Evolutionary conservation across 1,140 invertebrate genomes (phyloP).

Genomic region (Monomorium pharaonis): DNA sequence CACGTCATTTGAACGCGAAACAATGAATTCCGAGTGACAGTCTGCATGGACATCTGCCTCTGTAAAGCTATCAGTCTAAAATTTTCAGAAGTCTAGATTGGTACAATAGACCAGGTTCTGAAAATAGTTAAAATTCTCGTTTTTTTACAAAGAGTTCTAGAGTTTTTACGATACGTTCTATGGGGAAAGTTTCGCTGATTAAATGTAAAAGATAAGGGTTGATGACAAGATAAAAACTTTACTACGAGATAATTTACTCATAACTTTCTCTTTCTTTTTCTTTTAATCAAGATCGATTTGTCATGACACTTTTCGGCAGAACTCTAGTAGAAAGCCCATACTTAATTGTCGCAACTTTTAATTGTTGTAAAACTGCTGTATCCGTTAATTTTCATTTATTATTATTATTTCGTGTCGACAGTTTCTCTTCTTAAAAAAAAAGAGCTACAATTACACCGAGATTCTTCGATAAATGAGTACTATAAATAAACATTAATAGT

Average conservation of each 20-base stretch:
- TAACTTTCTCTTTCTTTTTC: not conserved
- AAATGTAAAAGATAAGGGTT: not conserved
- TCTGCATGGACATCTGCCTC: slow-evolving; percentile 7
- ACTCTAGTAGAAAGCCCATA: not conserved
- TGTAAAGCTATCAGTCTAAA: not conserved
- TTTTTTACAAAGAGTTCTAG: not conserved
- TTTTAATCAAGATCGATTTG: not conserved
- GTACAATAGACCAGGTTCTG: not conserved
- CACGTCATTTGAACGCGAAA: slow-evolving; percentile 24
- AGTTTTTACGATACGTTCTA: not conserved
- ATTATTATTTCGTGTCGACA: not conserved
- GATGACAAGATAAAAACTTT: not conserved
- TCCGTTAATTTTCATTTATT: not conserved
- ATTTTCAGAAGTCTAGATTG: not conserved
- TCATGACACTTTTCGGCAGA: not conserved
- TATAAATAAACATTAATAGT: not conserved
- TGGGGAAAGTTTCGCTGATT: not conserved
- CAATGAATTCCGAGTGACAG: slow-evolving; percentile 13
- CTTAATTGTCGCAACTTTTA: not conserved
- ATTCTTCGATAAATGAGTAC: not conserved
- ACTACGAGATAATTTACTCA: not conserved
- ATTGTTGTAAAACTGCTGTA: not conserved
- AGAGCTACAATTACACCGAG: not conserved
- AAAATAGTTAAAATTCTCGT: not conserved
- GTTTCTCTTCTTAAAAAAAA: no score